A percentile compares a stretch with the other conserved stretches of the same genome.
phyloP scores from a whole-genome alignment of 2,888 invertebrate species.

The Lymantria monacha region DNA sequence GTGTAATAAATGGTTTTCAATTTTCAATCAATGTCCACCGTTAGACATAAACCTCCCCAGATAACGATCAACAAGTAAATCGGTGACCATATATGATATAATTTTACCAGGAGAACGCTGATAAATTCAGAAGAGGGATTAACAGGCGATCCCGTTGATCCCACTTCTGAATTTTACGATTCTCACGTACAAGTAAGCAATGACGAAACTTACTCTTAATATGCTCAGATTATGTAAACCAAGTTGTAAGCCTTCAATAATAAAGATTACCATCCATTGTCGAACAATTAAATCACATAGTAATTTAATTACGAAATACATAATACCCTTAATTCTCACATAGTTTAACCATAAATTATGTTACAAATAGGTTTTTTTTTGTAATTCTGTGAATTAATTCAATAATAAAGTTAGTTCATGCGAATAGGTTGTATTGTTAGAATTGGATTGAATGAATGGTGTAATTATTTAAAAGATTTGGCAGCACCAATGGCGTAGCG shows the following conservation, averaged over 20 bases:
- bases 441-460: background rate
- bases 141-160: too few species aligned
- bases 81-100: too few species aligned
- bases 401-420: background rate
- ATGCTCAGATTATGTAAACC: too few species aligned
- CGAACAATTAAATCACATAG: background rate
- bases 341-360: conserved; percentile 5
- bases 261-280: background rate
- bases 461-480: background rate
- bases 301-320: background rate
- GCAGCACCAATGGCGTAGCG: background rate
- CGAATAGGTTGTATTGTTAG: background rate
- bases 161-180: too few species aligned
- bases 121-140: too few species aligned
- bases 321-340: conserved; percentile 5
- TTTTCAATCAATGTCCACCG: too few species aligned
- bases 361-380: background rate
- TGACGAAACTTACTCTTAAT: too few species aligned
- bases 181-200: too few species aligned
- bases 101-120: too few species aligned
- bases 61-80: too few species aligned
- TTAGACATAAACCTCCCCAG: too few species aligned
- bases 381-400: conserved; percentile 2
- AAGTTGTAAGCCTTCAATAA: background rate
- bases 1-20: too few species aligned